A percentile compares a stretch with the other conserved stretches of the same genome.
These are phyloP conservation scores for Illadopsis cleaveri DNA, from an alignment of 2,113 vertebrate genomes.

Conservation along the genomic window DNA sequence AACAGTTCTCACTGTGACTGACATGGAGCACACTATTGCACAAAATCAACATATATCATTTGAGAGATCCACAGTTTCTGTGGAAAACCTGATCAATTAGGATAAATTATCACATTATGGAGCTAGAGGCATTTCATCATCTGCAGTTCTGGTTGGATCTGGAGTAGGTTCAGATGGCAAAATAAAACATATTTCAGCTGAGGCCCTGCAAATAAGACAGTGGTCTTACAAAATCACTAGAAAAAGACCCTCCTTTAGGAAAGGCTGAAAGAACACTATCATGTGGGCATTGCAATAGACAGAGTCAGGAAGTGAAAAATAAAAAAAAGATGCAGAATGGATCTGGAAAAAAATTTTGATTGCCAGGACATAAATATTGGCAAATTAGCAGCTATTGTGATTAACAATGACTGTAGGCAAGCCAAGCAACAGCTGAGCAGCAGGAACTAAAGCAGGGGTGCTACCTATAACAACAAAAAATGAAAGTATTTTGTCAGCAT, in stretches of 20 bases:
- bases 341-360: not conserved
- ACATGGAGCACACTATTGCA: not conserved
- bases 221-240: not conserved
- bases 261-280: not conserved
- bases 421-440: not conserved
- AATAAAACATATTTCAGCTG: not conserved
- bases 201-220: not conserved
- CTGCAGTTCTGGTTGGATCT: not conserved
- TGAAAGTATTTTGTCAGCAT: not conserved
- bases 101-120: not conserved
- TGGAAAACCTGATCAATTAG: not conserved
- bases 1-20: not conserved
- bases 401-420: not conserved
- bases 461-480: not conserved
- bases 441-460: not conserved
- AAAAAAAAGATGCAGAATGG: not conserved
- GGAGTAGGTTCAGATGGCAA: not conserved
- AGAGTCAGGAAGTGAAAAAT: not conserved
- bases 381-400: not conserved
- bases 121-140: not conserved
- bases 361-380: not conserved
- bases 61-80: not conserved
- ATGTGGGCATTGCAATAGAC: not conserved
- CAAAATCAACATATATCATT: not conserved
- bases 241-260: not conserved